A percentile compares a stretch with the other conserved stretches of the same genome.
These are phyloP conservation scores for Coenonympha glycerion DNA, from an alignment of 2,888 invertebrate genomes.

Conservation along the genomic window DNA sequence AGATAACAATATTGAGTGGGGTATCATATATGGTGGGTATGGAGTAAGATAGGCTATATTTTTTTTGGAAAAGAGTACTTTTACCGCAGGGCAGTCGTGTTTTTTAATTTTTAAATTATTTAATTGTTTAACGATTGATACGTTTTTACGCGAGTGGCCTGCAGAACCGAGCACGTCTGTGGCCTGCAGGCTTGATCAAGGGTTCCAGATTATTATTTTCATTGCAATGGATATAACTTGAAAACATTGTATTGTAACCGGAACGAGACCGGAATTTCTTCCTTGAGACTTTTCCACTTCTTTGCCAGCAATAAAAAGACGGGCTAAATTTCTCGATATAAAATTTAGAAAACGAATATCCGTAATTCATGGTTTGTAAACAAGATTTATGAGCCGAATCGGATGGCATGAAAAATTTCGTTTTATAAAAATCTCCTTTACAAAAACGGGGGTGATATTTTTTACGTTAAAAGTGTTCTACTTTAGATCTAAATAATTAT, in stretches of 20 bases:
- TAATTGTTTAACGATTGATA: no score
- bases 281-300: neutral
- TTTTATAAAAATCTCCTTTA: slow-evolving; percentile 7
- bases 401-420: slow-evolving; percentile 10
- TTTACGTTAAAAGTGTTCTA: neutral
- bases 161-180: no score
- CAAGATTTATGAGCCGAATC: slow-evolving; percentile 10
- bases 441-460: neutral
- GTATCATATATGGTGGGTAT: no score
- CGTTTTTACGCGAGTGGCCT: no score
- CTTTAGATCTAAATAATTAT: neutral
- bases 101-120: no score
- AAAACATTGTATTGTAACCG: slow-evolving; percentile 2
- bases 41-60: no score
- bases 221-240: neutral
- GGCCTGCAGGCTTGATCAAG: no score
- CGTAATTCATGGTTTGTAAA: slow-evolving; percentile 15
- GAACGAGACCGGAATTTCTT: slow-evolving; percentile 1
- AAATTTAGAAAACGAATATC: slow-evolving; percentile 11
- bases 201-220: neutral
- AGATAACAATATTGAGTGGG: no score
- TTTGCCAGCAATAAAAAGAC: slow-evolving; percentile 4
- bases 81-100: no score
- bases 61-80: no score
- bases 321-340: slow-evolving; percentile 11